Evolutionary conservation across 1,140 invertebrate species (phyloP).

Genomic region (Prorops nasuta): DNA sequence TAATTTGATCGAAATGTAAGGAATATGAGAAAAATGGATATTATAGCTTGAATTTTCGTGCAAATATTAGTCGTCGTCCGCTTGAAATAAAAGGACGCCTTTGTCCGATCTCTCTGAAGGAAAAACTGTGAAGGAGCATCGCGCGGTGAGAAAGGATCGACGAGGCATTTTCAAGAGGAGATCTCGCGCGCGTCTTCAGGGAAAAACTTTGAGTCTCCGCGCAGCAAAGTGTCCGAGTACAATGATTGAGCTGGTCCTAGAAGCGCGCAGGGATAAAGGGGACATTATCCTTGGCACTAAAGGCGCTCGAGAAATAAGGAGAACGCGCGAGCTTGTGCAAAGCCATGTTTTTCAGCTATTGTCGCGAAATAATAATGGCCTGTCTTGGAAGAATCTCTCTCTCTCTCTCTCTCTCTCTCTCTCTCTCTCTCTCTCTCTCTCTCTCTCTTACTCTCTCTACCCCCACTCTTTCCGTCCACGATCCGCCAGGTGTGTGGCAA

Average conservation of each 20-base stretch:
- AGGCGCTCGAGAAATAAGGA: conserved; percentile 29
- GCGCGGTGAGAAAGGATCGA: no score
- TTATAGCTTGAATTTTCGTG: no score
- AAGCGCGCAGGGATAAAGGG: conserved; percentile 39
- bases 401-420: conserved; percentile 4
- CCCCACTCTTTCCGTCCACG: no score
- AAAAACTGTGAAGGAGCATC: no score
- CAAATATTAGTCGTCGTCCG: no score
- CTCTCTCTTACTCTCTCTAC: background rate
- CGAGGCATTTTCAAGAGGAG: no score
- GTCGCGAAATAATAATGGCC: conserved; percentile 41
- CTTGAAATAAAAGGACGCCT: no score
- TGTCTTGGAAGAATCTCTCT: background rate
- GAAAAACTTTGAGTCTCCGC: conserved; percentile 26
- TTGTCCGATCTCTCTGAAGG: no score
- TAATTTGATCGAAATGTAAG: no score
- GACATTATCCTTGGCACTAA: conserved; percentile 38
- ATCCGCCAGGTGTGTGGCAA: conserved; percentile 15
- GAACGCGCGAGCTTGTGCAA: conserved; percentile 38
- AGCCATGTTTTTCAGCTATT: conserved; percentile 42
- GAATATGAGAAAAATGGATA: no score
- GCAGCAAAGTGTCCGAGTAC: conserved; percentile 34
- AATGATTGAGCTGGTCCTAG: conserved; percentile 33
- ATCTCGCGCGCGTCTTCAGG: no score
- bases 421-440: background rate